phyloP scores from a whole-genome alignment of 2,113 vertebrate genomes.

The Odobenus rosmarus region DNA sequence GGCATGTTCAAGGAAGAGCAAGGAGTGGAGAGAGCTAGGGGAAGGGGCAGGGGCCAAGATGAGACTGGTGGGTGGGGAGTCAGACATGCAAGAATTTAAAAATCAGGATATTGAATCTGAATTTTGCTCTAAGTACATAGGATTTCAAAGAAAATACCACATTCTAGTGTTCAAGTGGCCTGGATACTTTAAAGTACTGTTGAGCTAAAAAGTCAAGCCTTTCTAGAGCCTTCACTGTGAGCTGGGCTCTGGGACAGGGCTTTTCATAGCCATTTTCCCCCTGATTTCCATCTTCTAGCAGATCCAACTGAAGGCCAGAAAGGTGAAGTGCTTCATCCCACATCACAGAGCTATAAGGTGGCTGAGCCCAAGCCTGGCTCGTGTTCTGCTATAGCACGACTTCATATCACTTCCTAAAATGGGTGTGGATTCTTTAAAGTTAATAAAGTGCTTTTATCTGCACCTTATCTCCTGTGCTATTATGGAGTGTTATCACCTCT shows the following conservation, averaged over 20 bases:
- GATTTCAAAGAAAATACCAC: conserved; percentile 24
- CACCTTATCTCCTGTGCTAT: background rate
- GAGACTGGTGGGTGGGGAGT: background rate
- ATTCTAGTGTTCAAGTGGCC: background rate
- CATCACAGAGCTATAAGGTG: background rate
- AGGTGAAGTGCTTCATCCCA: background rate
- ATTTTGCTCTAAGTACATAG: background rate
- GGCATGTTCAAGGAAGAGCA: background rate
- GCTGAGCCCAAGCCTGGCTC: background rate
- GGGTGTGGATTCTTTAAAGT: background rate
- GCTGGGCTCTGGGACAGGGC: background rate
- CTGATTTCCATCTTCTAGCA: background rate
- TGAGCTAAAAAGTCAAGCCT: background rate
- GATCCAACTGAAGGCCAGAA: background rate
- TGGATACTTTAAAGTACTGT: background rate
- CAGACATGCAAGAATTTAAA: background rate
- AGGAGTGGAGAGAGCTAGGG: background rate
- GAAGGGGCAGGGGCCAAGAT: background rate
- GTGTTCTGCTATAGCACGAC: background rate
- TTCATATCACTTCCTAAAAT: background rate
- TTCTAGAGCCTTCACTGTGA: background rate
- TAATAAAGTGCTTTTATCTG: background rate
- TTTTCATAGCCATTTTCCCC: background rate
- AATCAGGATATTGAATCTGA: background rate
- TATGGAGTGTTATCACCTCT: background rate